Percentiles rank a stretch among this genome's conserved stretches.
phyloP scores from a whole-genome alignment of 1,140 invertebrate species.

The Amphibalanus amphitrite region DNA sequence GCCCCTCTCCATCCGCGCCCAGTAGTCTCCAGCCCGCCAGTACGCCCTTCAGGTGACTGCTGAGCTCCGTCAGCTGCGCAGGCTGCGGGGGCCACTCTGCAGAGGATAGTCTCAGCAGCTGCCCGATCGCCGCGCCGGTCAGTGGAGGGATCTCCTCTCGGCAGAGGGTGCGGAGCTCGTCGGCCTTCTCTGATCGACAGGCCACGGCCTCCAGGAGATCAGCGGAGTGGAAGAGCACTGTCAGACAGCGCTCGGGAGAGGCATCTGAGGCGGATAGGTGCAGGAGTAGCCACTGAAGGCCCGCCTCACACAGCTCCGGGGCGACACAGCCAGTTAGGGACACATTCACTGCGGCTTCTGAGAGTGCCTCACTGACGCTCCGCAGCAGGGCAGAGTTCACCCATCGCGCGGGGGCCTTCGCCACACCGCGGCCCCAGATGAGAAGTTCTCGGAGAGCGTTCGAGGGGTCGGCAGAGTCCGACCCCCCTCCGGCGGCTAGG shows the following conservation, averaged over 20 bases:
- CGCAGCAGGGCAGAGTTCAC: neutral
- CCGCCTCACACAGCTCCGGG: neutral
- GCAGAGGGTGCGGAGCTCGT: neutral
- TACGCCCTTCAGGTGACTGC: neutral
- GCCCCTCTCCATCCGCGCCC: neutral
- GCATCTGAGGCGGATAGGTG: neutral
- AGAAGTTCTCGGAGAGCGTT: neutral
- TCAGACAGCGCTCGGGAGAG: neutral
- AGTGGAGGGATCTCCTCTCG: neutral
- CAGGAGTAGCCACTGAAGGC: neutral
- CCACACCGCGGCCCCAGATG: neutral
- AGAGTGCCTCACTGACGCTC: neutral
- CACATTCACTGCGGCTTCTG: neutral
- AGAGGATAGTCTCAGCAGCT: neutral
- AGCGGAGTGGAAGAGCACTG: neutral
- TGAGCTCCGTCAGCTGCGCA: neutral
- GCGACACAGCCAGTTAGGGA: neutral
- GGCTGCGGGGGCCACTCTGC: too few species aligned
- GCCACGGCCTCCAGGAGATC: neutral
- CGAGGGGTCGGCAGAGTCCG: neutral
- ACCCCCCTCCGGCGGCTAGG: neutral
- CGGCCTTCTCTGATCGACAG: neutral
- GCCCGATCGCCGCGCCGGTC: neutral
- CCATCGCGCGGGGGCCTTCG: neutral
- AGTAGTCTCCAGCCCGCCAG: neutral